Evolutionary conservation across 2,888 invertebrate species (phyloP).

Genomic region (Thysanoteuthis rhombus): DNA sequence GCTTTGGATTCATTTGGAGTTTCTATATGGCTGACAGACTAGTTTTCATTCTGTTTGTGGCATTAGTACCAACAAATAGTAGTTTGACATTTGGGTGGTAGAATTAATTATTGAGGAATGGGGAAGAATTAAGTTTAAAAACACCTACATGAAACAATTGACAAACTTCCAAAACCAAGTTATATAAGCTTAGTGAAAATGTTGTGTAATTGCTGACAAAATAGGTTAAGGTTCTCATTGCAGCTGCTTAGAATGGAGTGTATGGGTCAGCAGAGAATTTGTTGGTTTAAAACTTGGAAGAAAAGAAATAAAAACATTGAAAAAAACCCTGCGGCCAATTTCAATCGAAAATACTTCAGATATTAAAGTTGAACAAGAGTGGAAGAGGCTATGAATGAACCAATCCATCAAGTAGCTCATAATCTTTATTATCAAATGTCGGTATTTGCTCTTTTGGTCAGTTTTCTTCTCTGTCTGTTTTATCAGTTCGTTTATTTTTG

Average conservation of each 20-base stretch:
- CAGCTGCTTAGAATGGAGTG: background rate
- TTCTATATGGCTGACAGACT: too few relatives aligned
- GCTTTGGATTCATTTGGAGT: too few relatives aligned
- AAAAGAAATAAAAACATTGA: background rate
- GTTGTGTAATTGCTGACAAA: background rate
- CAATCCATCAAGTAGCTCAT: background rate
- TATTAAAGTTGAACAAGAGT: background rate
- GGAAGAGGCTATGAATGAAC: background rate
- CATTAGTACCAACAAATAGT: too few relatives aligned
- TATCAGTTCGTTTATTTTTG: background rate
- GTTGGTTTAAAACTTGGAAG: background rate
- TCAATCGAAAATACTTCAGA: background rate
- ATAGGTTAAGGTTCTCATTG: background rate
- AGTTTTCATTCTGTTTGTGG: too few relatives aligned
- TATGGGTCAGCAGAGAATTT: background rate
- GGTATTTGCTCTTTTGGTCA: background rate
- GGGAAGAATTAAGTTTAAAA: too few relatives aligned
- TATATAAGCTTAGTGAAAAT: background rate
- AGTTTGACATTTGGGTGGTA: too few relatives aligned
- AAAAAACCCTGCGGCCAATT: background rate
- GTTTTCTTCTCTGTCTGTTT: background rate
- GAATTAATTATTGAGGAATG: too few relatives aligned
- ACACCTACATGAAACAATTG: background rate
- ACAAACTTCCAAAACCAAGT: background rate
- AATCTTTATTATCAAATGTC: background rate